Percentiles rank a stretch among this genome's conserved stretches.
Evolutionary conservation across 2,797 vertebrate species (phyloP).

Genomic region (Rousettus madagascariensis): DNA sequence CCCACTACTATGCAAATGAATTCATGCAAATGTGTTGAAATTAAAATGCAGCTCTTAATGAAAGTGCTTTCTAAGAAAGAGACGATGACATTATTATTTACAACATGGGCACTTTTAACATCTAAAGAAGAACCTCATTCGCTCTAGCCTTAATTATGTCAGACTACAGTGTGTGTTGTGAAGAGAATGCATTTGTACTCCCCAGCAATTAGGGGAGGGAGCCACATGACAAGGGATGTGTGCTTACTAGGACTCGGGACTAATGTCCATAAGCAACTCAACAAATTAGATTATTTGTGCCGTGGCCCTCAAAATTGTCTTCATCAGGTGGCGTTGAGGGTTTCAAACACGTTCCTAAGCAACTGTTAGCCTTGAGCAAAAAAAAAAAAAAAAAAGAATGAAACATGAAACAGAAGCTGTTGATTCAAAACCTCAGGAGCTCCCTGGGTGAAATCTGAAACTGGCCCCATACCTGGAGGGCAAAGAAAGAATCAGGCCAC

Average conservation of each 20-base stretch:
- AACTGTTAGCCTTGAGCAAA: conserved; percentile 52
- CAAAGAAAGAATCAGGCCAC: neutral
- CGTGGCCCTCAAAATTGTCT: neutral
- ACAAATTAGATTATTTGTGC: conserved; percentile 15
- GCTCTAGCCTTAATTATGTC: neutral
- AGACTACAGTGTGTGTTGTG: neutral
- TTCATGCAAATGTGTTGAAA: conserved; percentile 32
- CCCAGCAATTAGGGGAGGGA: neutral
- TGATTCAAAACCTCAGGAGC: neutral
- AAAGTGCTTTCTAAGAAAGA: conserved; percentile 44
- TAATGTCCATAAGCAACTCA: neutral
- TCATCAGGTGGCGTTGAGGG: conserved; percentile 55
- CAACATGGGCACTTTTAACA: conserved; percentile 45
- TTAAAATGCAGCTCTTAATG: conserved; percentile 59
- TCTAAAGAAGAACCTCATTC: conserved; percentile 34
- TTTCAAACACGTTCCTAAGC: conserved; percentile 66
- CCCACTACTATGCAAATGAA: neutral
- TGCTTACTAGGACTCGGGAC: neutral
- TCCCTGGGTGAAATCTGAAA: neutral
- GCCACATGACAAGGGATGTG: neutral
- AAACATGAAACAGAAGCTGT: conserved; percentile 1
- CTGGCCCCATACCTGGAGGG: neutral
- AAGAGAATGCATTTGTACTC: neutral
- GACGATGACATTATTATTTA: conserved; percentile 54
- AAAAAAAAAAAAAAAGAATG: neutral